Conservation (phyloP, 1,140 invertebrate genomes). For the Drosophila guanche region DNA sequence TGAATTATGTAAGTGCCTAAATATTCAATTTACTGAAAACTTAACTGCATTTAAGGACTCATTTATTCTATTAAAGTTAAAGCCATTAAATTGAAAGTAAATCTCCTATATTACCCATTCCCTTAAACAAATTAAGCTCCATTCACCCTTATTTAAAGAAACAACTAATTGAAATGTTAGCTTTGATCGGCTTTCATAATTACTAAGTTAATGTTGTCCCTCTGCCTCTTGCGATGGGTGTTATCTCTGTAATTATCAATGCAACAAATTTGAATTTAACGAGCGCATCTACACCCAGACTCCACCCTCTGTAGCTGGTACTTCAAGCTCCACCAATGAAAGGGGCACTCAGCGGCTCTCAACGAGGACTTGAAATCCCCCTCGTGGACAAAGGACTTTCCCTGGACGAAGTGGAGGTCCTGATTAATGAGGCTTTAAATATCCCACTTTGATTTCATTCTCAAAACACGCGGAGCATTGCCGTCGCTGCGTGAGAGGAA, state of each 20-base stretch:
- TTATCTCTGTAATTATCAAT: conserved; percentile 66
- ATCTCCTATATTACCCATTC: no score
- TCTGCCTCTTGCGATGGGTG: background rate
- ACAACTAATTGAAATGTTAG: conserved; percentile 33
- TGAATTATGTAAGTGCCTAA: background rate
- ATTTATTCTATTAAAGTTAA: no score
- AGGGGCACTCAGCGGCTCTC: conserved; percentile 36
- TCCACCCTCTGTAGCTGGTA: conserved; percentile 16
- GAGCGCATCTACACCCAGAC: conserved; percentile 63
- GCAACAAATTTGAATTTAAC: conserved; percentile 77
- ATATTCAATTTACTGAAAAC: no score
- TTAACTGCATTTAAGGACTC: no score
- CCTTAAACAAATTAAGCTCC: conserved; percentile 2
- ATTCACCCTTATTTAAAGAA: background rate
- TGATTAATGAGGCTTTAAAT: conserved; percentile 83
- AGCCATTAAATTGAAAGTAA: no score
- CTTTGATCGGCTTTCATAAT: conserved; percentile 18
- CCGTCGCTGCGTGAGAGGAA: conserved; percentile 12
- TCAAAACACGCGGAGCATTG: conserved; percentile 66
- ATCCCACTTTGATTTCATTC: conserved; percentile 83
- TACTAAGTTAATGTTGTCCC: conserved; percentile 14
- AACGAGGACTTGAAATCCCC: conserved; percentile 18
- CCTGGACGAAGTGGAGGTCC: conserved; percentile 40
- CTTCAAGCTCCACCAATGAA: conserved; percentile 5
- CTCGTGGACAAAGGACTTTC: conserved; percentile 15